These are phyloP conservation scores for Lordiphosa collinella DNA, from an alignment of 1,140 invertebrate genomes.

Conservation along the genomic window DNA sequence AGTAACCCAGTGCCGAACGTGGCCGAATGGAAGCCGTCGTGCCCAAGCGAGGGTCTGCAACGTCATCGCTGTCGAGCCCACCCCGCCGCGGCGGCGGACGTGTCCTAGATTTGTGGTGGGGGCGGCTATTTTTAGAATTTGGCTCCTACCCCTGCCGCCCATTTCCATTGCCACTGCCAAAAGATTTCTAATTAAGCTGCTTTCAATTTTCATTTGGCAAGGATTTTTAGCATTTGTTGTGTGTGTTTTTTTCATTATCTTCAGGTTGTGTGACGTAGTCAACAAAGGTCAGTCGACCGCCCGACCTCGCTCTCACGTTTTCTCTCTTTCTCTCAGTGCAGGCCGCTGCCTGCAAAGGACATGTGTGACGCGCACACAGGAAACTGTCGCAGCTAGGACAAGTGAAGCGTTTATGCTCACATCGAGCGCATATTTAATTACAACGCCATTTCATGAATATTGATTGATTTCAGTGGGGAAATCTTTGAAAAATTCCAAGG, in stretches of 20 bases:
- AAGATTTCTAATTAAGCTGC: slow-evolving; percentile 6
- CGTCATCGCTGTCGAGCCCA: slow-evolving; percentile 18
- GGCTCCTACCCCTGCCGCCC: not conserved
- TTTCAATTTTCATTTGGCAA: slow-evolving; percentile 24
- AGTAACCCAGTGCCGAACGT: slow-evolving; percentile 51
- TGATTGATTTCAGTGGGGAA: slow-evolving; percentile 48
- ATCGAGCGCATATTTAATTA: slow-evolving; percentile 47
- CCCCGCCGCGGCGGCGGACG: slow-evolving; percentile 5
- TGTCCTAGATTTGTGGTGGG: slow-evolving; percentile 37
- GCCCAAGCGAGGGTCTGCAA: slow-evolving; percentile 1
- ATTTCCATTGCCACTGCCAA: not conserved
- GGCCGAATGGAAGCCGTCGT: slow-evolving; percentile 7
- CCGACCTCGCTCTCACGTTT: not conserved
- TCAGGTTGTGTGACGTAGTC: slow-evolving; percentile 33
- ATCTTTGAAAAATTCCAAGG: not conserved
- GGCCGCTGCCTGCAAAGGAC: slow-evolving; percentile 48
- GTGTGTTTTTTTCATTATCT: slow-evolving; percentile 16
- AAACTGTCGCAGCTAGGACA: slow-evolving; percentile 3
- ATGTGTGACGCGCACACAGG: slow-evolving; percentile 54
- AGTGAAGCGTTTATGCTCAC: slow-evolving; percentile 12
- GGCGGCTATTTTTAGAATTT: slow-evolving; percentile 28
- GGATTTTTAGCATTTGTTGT: slow-evolving; percentile 16
- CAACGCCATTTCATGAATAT: slow-evolving; percentile 57
- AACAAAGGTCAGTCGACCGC: slow-evolving; percentile 29
- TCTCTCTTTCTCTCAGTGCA: not conserved